These are phyloP conservation scores for Hassar affinis DNA, from an alignment of 2,113 vertebrate species.

Conservation along the genomic window DNA sequence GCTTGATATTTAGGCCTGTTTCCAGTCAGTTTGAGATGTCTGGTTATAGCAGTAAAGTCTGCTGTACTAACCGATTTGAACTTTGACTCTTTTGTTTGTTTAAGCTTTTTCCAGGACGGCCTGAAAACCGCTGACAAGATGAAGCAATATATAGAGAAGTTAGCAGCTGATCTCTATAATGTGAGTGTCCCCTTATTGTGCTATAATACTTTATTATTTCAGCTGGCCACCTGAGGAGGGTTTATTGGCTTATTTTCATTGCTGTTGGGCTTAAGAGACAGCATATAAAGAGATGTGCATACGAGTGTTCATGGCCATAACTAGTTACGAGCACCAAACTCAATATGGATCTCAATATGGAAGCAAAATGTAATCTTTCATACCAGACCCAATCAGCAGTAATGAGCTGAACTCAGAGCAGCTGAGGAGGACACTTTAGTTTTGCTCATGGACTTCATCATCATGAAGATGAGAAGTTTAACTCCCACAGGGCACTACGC, in stretches of 20 bases:
- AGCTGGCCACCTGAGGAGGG: background rate
- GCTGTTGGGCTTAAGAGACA: background rate
- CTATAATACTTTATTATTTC: constrained; percentile 7
- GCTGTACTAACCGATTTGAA: background rate
- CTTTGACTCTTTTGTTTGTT: constrained; percentile 25
- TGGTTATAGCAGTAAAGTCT: background rate
- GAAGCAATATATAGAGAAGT: constrained; percentile 97
- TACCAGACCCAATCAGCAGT: background rate
- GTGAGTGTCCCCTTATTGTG: constrained; percentile 71
- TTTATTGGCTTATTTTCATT: background rate
- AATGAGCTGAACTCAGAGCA: background rate
- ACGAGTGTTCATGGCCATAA: background rate
- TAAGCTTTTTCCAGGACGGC: constrained; percentile 98
- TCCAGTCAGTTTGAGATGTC: background rate
- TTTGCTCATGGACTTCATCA: too few species aligned
- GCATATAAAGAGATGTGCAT: background rate
- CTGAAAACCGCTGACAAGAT: constrained; percentile 98
- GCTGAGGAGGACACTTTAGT: background rate
- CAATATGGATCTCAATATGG: background rate
- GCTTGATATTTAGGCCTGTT: background rate
- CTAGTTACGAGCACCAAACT: background rate
- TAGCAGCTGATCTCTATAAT: constrained; percentile 96
- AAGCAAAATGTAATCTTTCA: too few species aligned
- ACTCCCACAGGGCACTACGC: too few species aligned
- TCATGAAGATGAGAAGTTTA: too few species aligned